Evolutionary conservation across 2,797 vertebrate genomes (phyloP).

Genomic region (Hoplostethus atlanticus): DNA sequence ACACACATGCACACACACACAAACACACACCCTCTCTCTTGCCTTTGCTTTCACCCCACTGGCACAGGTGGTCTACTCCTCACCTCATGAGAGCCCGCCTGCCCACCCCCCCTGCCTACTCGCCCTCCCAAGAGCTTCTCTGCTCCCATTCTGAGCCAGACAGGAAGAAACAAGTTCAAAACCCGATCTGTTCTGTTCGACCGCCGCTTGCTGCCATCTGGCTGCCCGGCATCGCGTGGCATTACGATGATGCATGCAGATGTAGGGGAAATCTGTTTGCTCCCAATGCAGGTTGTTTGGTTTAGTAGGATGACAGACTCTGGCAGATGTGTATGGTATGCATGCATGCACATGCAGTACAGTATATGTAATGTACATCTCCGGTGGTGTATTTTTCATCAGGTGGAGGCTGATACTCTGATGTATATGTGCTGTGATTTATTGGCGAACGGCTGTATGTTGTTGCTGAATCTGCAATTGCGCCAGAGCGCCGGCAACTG

Average conservation of each 20-base stretch:
- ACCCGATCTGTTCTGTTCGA: constrained; percentile 54
- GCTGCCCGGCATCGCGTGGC: constrained; percentile 62
- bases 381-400: constrained; percentile 65
- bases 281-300: constrained; percentile 62
- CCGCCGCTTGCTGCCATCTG: constrained; percentile 70
- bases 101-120: constrained; percentile 29
- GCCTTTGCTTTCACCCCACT: constrained; percentile 39
- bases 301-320: constrained; percentile 59
- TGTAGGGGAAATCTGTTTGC: constrained; percentile 77
- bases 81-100: constrained; percentile 52
- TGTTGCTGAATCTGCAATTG: constrained; percentile 77
- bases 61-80: constrained; percentile 68
- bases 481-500: constrained; percentile 52
- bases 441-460: constrained; percentile 62
- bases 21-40: background rate
- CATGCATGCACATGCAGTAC: constrained; percentile 67
- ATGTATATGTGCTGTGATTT: constrained; percentile 65
- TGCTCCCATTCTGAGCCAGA: constrained; percentile 49
- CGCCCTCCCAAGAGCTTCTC: constrained; percentile 63
- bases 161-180: constrained; percentile 62
- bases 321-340: constrained; percentile 76
- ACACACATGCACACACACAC: background rate
- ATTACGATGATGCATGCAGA: constrained; percentile 76
- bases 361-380: constrained; percentile 53
- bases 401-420: constrained; percentile 44